Conservation (phyloP, 35 echinoderm and acorn worm species). For the Heliocidaris erythrogramma region DNA sequence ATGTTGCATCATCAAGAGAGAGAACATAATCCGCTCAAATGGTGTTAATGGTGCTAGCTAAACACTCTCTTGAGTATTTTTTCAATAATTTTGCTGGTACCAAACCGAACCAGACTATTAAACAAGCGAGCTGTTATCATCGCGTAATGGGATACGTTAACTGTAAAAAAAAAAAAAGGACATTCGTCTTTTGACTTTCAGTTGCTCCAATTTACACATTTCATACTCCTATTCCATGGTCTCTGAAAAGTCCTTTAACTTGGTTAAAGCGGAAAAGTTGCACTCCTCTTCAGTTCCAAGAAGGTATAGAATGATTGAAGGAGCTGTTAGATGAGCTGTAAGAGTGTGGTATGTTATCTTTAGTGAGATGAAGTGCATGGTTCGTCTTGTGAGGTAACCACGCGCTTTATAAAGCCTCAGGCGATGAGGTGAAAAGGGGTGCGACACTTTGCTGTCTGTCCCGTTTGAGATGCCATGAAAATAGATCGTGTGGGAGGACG, state of each 20-base stretch:
- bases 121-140: too few relatives aligned
- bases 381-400: not conserved
- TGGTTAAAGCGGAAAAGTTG: not conserved
- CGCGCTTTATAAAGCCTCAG: not conserved
- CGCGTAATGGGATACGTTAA: too few relatives aligned
- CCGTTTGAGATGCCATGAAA: not conserved
- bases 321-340: not conserved
- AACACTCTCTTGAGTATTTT: too few relatives aligned
- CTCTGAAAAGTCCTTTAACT: not conserved
- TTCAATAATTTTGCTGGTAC: too few relatives aligned
- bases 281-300: not conserved
- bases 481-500: not conserved
- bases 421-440: not conserved
- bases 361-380: not conserved
- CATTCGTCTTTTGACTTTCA: not conserved
- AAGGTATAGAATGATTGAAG: constrained; percentile 4
- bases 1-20: too few relatives aligned
- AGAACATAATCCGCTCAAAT: too few relatives aligned
- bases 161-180: too few relatives aligned
- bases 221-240: not conserved
- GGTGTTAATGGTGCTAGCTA: too few relatives aligned
- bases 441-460: not conserved
- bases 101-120: too few relatives aligned
- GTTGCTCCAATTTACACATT: not conserved
- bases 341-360: constrained; percentile 10